Evolutionary conservation across 1,140 invertebrate genomes (phyloP), one percentile per base, ranked within the genome.

Genomic region (Alviniconcha marisindica): DNA sequence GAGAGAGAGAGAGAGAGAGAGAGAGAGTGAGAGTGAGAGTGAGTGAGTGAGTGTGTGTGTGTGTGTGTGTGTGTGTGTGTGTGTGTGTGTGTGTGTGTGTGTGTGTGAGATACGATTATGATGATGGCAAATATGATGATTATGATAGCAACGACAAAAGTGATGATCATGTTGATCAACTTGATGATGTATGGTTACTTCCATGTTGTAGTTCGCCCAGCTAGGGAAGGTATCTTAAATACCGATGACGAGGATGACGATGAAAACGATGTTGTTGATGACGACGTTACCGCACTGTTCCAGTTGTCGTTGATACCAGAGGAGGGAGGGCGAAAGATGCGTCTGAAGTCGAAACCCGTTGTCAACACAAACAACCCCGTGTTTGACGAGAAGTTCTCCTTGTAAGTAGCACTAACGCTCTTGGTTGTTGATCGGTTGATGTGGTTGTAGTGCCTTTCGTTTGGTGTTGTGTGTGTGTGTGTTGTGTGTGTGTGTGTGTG

Each of bases 271-370:
- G 44, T 48, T 48, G 44, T 48, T 66, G n/a, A 31, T 66, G 63
- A 0, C 33, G 4, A 66, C n/a, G n/a, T n/a, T n/a, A n/a, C n/a
- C n/a, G n/a, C n/a, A n/a, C n/a, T 66, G 28, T 33, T 69, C 33
- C 69, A 71, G 69, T 40, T 71, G 69, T 71, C 69, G 15, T 36
- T 71, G 69, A 71, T 71, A 40, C 69, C 69, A 18, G 69, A 71
- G 36, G 69, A 71, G 15, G 10, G 31, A 24, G 69, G 69, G 15
- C 33, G 38, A 18, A 71, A 71, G 21, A 33, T 71, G 1, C 69
- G 69, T 40, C 69, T 71, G 0, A 71, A 71, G 69, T 71, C 66
- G 33, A 71, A 71, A 24, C 69, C 69, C 18, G 69, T 71, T 15
- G 31, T 36, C 69, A 71, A 71, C 69, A 71, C 69, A 14, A 71